Percentiles rank a stretch among this genome's conserved stretches.
These are phyloP conservation scores for Coelinius sp. DNA, from an alignment of 2,888 invertebrate species.

Conservation along the genomic window DNA sequence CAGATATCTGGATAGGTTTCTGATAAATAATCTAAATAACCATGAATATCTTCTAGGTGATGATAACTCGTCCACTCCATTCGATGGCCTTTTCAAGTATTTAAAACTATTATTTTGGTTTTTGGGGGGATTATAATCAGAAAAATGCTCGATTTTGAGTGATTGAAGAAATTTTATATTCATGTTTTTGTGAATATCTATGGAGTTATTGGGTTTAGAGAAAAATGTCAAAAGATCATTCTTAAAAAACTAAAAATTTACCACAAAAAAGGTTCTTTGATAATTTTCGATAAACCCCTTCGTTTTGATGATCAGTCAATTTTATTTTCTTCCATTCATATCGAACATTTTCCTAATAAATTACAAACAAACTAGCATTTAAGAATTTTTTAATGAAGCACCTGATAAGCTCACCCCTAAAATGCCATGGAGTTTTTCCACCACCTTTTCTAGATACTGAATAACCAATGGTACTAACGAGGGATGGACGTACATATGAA, in stretches of 20 bases:
- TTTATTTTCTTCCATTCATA: neutral
- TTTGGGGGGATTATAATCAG: neutral
- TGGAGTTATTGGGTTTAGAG: too few relatives aligned
- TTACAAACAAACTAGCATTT: neutral
- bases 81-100: conserved; percentile 70
- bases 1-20: conserved; percentile 81
- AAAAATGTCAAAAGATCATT: too few relatives aligned
- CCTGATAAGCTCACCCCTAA: conserved; percentile 63
- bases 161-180: too few relatives aligned
- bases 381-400: conserved; percentile 49
- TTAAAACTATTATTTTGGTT: neutral
- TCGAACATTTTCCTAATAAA: neutral
- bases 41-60: conserved; percentile 78
- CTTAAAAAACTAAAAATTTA: too few relatives aligned
- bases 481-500: conserved; percentile 53
- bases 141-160: neutral
- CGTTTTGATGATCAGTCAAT: too few relatives aligned
- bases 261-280: too few relatives aligned
- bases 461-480: conserved; percentile 58
- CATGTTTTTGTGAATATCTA: too few relatives aligned
- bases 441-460: conserved; percentile 62
- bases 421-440: conserved; percentile 61
- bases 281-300: too few relatives aligned
- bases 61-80: conserved; percentile 87
- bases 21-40: conserved; percentile 81